These are phyloP conservation scores for Elymnias hypermnestra DNA, from an alignment of 1,140 invertebrate species.

Conservation along the genomic window DNA sequence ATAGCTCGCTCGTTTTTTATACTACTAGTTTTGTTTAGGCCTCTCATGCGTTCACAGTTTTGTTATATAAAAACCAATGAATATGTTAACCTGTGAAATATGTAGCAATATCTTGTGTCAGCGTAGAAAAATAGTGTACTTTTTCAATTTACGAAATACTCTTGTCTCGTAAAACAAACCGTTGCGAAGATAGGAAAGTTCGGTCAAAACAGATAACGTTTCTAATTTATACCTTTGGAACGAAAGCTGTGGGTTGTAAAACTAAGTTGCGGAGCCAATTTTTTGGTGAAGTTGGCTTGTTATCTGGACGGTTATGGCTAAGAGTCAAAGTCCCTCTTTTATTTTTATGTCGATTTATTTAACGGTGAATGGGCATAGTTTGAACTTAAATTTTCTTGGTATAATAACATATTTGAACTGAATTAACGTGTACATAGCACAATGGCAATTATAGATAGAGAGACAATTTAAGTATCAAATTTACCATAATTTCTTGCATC, in stretches of 20 bases:
- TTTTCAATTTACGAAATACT: constrained; percentile 13
- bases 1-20: too few species aligned
- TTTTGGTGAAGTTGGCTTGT: constrained; percentile 22
- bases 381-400: too few species aligned
- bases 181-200: constrained; percentile 14
- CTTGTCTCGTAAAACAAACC: constrained; percentile 21
- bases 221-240: constrained; percentile 21
- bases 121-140: constrained; percentile 1
- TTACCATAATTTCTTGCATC: too few species aligned
- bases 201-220: constrained; percentile 16
- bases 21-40: too few species aligned
- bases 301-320: constrained; percentile 18
- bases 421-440: too few species aligned
- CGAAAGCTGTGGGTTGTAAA: constrained; percentile 19
- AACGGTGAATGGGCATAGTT: constrained; percentile 9
- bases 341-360: constrained; percentile 17
- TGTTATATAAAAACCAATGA: too few species aligned
- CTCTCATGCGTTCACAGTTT: too few species aligned
- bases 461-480: too few species aligned
- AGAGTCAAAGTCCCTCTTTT: constrained; percentile 18
- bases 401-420: too few species aligned
- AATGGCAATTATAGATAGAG: too few species aligned
- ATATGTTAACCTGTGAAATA: too few species aligned
- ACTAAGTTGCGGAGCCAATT: constrained; percentile 20
- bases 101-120: constrained; percentile 7